Evolutionary conservation across 2,797 vertebrate species (phyloP).

Genomic region (Orientallactaga sibirica): DNA sequence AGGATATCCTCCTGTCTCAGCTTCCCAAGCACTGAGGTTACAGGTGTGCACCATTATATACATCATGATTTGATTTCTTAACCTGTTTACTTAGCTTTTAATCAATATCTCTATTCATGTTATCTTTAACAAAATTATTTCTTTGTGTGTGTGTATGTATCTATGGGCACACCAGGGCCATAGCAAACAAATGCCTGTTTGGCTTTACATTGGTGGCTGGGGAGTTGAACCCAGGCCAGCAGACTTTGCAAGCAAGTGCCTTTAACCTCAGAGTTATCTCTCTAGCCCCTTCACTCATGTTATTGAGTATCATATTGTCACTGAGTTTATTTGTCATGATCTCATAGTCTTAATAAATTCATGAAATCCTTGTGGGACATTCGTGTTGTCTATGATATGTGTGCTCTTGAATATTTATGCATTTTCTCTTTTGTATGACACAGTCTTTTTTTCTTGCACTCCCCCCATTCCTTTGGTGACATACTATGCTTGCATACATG

Average conservation of each 20-base stretch:
- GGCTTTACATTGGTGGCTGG: no score
- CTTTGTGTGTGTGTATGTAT: no score
- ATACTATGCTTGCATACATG: not conserved
- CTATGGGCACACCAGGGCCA: no score
- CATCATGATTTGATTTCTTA: not conserved
- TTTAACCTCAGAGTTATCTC: not conserved
- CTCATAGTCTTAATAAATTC: not conserved
- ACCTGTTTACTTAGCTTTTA: constrained; percentile 17
- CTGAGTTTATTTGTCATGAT: not conserved
- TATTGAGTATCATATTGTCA: not conserved
- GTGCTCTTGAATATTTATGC: not conserved
- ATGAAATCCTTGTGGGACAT: not conserved
- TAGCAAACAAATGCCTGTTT: no score
- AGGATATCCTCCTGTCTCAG: not conserved
- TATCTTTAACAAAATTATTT: no score
- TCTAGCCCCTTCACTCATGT: not conserved
- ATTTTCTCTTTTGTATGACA: not conserved
- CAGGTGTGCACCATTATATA: no score
- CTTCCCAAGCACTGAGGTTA: not conserved
- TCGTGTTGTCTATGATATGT: not conserved
- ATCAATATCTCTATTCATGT: no score
- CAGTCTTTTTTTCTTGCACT: not conserved
- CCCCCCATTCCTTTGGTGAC: not conserved
- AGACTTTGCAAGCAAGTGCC: no score
- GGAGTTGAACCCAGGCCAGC: no score